Base-by-base conservation (phyloP, 2,797 vertebrate species). In the Todus mexicanus region DNA sequence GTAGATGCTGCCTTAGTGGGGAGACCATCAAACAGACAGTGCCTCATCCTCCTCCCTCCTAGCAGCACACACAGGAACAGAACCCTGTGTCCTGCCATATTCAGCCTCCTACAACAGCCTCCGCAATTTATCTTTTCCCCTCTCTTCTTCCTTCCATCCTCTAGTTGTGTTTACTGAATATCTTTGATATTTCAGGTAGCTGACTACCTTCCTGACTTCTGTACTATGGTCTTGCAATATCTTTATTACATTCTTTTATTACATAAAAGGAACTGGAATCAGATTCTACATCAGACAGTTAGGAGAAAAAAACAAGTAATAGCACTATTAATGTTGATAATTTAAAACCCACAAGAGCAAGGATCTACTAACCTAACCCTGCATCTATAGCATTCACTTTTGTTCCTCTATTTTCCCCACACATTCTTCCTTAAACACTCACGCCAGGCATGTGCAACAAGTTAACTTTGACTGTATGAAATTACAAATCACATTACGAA, bases 61-160 rank as follows among this genome's bases (percentile, higher is more conserved):
- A 38, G 7, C 27, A 78, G 66, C 59, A 69, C 3, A 1, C 18
- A 48, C n/a, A 60, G n/a, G 38, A 74, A 47, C 21, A 72, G 27
- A 69, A 14, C 10, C n/a, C 42, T 1, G 0, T 19, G 21, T 31
- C 20, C 54, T n/a, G 26, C 3, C 11, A 15, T 12, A 5, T 0
- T 7, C 40, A 35, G 4, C 1, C 0, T 5, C 19, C 9, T 11
- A 50, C 33, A 26, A 38, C 1, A 8, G 33, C 29, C 38, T 56
- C 68, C 40, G 31, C 33, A 48, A 33, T 47, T 53, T 35, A 5
- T 33, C 31, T 80, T 53, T 31, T 14, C 37, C 21, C 12, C 15
- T n/a, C 20, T 53, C 40, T 57, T 65, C 61, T 81, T 45, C 43
- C 18, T 77, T 83, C 57, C 50, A 61, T 54, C 38, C 15, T 50